Percentiles rank a stretch among this genome's conserved stretches.
Conservation (phyloP, 2,888 invertebrate genomes). For the Thereva nobilitata region DNA sequence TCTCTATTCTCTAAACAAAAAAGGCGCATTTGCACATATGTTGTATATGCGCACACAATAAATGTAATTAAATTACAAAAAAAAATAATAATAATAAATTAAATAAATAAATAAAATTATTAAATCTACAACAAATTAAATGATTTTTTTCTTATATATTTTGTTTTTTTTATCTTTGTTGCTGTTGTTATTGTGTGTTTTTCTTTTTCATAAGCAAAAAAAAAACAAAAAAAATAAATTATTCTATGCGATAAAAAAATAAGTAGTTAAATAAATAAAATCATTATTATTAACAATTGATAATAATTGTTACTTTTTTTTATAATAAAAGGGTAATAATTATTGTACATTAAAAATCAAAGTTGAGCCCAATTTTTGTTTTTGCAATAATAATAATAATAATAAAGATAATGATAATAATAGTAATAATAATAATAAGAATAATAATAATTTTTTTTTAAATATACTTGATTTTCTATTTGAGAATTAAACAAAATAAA, state of each 20-base stretch:
- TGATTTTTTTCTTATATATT: conserved; percentile 4
- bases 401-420: conserved; percentile 1
- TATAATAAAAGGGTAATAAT: neutral
- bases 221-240: neutral
- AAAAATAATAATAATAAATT: conserved; percentile 23
- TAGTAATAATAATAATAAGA: conserved; percentile 15
- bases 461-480: too few species aligned
- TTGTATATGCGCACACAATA: too few species aligned
- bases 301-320: neutral
- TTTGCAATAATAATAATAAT: conserved; percentile 10
- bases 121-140: conserved; percentile 1
- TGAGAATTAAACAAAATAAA: too few species aligned
- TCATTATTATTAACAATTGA: neutral
- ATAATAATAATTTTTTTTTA: neutral
- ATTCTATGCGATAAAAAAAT: neutral
- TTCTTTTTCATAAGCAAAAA: neutral
- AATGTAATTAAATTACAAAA: too few species aligned
- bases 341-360: conserved; percentile 36
- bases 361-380: conserved; percentile 41
- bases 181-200: neutral
- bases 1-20: too few species aligned
- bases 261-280: neutral
- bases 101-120: conserved; percentile 26
- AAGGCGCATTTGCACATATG: too few species aligned
- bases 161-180: conserved; percentile 6